Percentiles rank a stretch among this genome's conserved stretches.
These are phyloP conservation scores for Torymus texanus DNA, from an alignment of 2,888 invertebrate species.

Conservation along the genomic window DNA sequence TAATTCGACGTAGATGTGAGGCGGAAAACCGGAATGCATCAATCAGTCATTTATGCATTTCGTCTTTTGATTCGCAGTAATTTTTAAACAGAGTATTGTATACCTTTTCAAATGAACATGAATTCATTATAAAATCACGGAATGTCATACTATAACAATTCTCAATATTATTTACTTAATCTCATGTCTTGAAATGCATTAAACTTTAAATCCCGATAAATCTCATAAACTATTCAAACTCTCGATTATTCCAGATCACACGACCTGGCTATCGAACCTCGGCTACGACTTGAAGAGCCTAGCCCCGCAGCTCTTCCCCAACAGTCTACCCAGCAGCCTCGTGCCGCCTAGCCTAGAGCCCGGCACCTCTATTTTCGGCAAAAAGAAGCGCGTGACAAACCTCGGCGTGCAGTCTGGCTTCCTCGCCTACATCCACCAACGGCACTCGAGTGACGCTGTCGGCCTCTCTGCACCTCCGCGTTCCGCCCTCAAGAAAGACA, in stretches of 20 bases:
- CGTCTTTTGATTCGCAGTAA: too few relatives aligned
- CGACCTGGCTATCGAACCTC: constrained; percentile 89
- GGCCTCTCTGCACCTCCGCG: constrained; percentile 86
- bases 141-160: too few relatives aligned
- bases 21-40: too few relatives aligned
- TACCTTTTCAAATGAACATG: too few relatives aligned
- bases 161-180: too few relatives aligned
- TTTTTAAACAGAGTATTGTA: too few relatives aligned
- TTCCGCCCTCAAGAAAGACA: constrained; percentile 87
- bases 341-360: constrained; percentile 82
- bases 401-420: constrained; percentile 89
- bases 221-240: too few relatives aligned
- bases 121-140: too few relatives aligned
- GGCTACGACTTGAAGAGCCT: constrained; percentile 91
- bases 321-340: constrained; percentile 82
- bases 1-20: too few relatives aligned
- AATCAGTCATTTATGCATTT: too few relatives aligned
- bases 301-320: constrained; percentile 89
- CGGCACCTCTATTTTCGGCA: constrained; percentile 78
- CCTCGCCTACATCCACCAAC: constrained; percentile 86
- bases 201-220: too few relatives aligned
- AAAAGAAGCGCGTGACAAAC: constrained; percentile 77
- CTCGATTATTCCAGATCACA: constrained; percentile 82
- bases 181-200: too few relatives aligned
- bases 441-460: constrained; percentile 86